These are phyloP conservation scores for Ips nitidus DNA, from an alignment of 1,140 invertebrate genomes.

Conservation along the genomic window DNA sequence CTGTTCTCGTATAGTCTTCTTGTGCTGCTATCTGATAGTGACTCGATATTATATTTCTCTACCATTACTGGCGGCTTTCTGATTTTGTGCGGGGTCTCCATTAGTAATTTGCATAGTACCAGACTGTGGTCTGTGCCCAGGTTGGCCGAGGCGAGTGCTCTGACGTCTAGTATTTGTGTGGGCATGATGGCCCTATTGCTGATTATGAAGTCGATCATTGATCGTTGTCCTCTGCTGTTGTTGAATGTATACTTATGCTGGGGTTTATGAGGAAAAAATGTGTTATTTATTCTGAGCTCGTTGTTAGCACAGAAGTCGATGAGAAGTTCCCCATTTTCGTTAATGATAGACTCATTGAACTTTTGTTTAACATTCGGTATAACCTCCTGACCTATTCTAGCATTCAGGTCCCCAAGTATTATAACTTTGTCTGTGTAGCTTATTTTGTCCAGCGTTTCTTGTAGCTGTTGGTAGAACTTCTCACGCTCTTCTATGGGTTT, in stretches of 20 bases:
- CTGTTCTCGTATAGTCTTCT: conserved; percentile 10
- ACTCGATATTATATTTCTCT: conserved; percentile 14
- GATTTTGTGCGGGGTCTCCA: neutral
- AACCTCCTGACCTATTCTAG: conserved; percentile 22
- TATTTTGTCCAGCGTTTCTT: conserved; percentile 17
- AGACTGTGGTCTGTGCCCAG: conserved; percentile 10
- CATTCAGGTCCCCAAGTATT: conserved; percentile 26
- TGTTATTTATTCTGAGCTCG: conserved; percentile 30
- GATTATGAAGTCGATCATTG: conserved; percentile 10
- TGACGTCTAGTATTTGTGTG: conserved; percentile 13
- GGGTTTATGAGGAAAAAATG: conserved; percentile 18
- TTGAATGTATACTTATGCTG: conserved; percentile 16
- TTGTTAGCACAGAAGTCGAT: conserved; percentile 19
- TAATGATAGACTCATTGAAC: conserved; percentile 19
- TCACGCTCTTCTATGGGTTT: conserved; percentile 25
- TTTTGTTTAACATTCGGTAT: conserved; percentile 9
- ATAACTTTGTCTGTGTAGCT: conserved; percentile 13
- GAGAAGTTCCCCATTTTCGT: conserved; percentile 14
- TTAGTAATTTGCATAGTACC: conserved; percentile 1
- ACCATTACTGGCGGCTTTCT: conserved; percentile 1
- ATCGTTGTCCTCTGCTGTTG: conserved; percentile 12
- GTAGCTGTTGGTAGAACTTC: conserved; percentile 17
- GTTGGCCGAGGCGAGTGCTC: conserved; percentile 11
- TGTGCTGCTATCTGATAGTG: conserved; percentile 5
- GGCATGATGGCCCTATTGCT: conserved; percentile 7